Evolutionary conservation across 1,140 invertebrate species (phyloP), one percentile per base, ranked within the genome.

Genomic region (Chelonus insularis): DNA sequence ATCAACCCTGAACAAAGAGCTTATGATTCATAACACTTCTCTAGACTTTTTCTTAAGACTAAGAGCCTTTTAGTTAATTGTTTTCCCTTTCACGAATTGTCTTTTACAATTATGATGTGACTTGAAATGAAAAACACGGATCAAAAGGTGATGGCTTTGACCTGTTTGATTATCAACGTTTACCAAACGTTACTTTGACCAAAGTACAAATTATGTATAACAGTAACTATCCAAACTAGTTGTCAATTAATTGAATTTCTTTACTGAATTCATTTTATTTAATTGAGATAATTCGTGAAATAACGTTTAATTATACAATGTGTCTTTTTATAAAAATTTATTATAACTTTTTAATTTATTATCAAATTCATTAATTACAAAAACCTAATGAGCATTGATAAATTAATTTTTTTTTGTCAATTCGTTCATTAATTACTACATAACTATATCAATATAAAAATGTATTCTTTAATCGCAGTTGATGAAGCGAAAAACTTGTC

Each of bases 151-250:
- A 78, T 64, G 78, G 76, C 76, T 79, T 69, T 73, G 78, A 80
- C 77, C 78, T 72, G 72, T 73, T 78, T 78, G 68, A 65, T 77
- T 77, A 77, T 77, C 75, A 69, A 71, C 63, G 61, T 69, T 68
- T 68, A n/a, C n/a, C n/a, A n/a, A n/a, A n/a, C n/a, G n/a, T n/a
- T n/a, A 65, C 57, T 66, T 65, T 62, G 75, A 70, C 65, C 74
- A 77, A 77, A 77, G 75, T 77, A 72, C 75, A 68, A 68, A 39
- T 18, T 37, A 39, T 6, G 9, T 25, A 21, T 32, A n/a, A 32
- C 14, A 18, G 25, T 25, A n/a, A 14, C 50, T 36, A 39, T 16
- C 8, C 8, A 8, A 43, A 14, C 41, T 6, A 43, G 8, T 16
- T 18, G 34, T 18, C 12, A 5, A 37, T 55, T 16, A n/a, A 50